Evolutionary conservation across 2,888 invertebrate species (phyloP), one percentile per base, ranked within the genome.

Genomic region (Cenopis cana): DNA sequence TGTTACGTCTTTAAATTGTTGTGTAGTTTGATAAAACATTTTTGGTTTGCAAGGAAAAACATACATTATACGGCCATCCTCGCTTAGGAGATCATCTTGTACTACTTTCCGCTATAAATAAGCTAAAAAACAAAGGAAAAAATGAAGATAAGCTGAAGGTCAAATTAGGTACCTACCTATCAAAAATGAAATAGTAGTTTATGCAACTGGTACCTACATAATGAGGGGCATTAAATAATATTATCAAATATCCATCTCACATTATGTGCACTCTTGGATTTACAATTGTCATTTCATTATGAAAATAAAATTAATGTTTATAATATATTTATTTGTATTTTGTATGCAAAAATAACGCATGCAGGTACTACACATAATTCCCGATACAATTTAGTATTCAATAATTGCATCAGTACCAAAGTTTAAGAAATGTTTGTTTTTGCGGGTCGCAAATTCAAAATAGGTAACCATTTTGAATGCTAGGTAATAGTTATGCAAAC

Each of bases 401-500:
- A 14, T n/a, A 6, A 54, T 55, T 55, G 17, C 12, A 29, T 57
- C 24, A n/a, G 29, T 41, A 49, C 20, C 18, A 59, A 24, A 41
- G 29, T 29, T 41, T 64, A 64, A 56, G 38, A 57, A 29, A 57
- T 38, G 29, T 50, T 18, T 69, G 64, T 62, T 56, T 55, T 69
- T 29, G 33, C 66, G 36, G 17, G 41, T 29, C 29, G 59, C 59
- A 59, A 59, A 38, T 59, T 59, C 41, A 59, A 56, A 29, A 52
- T 61, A 65, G 20, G 36, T 38, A 54, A 38, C 52, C n/a, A 64
- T 64, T 64, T 64, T 64, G 59, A 66, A 70, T 70, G 38, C 33
- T 67, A 33, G 41, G 50, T 59, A 50, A 20, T 41, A 57, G 50
- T 59, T 64, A 65, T 41, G 65, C 79, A 79, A 81, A 81, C 68